Conservation (phyloP, 2,797 vertebrate genomes). For the Propithecus deckenii region DNA sequence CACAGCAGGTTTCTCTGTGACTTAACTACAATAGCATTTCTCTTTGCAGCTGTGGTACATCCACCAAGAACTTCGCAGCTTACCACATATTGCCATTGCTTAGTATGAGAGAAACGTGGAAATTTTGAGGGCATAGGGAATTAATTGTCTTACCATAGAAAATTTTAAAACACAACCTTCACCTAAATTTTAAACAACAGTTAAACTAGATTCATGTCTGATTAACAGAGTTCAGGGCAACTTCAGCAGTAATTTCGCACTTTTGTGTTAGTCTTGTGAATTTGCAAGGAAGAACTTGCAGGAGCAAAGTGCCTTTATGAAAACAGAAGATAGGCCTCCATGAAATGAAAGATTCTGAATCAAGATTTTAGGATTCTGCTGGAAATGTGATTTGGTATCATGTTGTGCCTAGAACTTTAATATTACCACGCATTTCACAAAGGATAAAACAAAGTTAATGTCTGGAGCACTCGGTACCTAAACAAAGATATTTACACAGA, state of each 20-base stretch:
- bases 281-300: not conserved
- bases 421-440: not conserved
- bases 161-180: not conserved
- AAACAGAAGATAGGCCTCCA: not conserved
- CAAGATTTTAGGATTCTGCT: not conserved
- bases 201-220: not conserved
- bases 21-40: not conserved
- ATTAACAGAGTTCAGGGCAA: not conserved
- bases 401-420: not conserved
- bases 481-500: not conserved
- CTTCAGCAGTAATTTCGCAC: not conserved
- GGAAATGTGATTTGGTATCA: not conserved
- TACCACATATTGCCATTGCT: not conserved
- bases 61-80: not conserved
- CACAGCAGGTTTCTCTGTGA: not conserved
- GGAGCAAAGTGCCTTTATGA: not conserved
- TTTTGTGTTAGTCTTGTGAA: not conserved
- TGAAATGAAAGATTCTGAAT: not conserved
- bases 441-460: not conserved
- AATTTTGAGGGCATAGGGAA: not conserved
- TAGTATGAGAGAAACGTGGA: not conserved
- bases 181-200: not conserved
- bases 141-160: not conserved
- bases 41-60: not conserved
- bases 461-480: not conserved